These are phyloP conservation scores for Clusia tigrina DNA, from an alignment of 2,888 invertebrate genomes.

Conservation along the genomic window DNA sequence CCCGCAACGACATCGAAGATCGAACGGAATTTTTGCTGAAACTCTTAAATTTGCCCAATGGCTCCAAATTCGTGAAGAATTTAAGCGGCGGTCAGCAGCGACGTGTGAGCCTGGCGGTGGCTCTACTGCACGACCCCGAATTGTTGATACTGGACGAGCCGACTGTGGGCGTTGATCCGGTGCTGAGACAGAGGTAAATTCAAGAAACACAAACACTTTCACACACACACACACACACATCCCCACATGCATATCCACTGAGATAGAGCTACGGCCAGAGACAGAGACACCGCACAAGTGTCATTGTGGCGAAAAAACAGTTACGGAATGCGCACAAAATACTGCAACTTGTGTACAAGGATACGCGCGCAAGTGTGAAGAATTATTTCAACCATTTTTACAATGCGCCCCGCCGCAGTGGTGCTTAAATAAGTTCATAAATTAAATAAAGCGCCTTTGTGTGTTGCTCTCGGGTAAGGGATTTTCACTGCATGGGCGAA, in stretches of 20 bases:
- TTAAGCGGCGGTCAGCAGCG: slow-evolving; percentile 91
- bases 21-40: slow-evolving; percentile 78
- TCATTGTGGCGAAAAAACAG: too few relatives aligned
- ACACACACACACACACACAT: too few relatives aligned
- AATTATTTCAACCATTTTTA: not conserved
- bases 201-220: not conserved
- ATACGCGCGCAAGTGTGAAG: not conserved
- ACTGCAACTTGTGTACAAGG: slow-evolving; percentile 16
- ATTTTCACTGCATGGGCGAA: too few relatives aligned
- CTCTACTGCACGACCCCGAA: slow-evolving; percentile 88
- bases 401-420: not conserved
- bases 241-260: too few relatives aligned
- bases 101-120: slow-evolving; percentile 87
- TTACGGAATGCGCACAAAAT: not conserved
- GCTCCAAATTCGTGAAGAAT: slow-evolving; percentile 74
- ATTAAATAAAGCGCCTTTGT: not conserved
- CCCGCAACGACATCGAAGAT: slow-evolving; percentile 71
- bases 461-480: too few relatives aligned
- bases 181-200: slow-evolving; percentile 77
- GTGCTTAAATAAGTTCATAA: not conserved
- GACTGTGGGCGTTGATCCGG: slow-evolving; percentile 92
- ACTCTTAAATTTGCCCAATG: slow-evolving; percentile 68
- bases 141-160: slow-evolving; percentile 91
- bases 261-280: too few relatives aligned
- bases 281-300: too few relatives aligned